phyloP scores from a whole-genome alignment of 2,797 vertebrate genomes.

The Anisognathus igniventris region DNA sequence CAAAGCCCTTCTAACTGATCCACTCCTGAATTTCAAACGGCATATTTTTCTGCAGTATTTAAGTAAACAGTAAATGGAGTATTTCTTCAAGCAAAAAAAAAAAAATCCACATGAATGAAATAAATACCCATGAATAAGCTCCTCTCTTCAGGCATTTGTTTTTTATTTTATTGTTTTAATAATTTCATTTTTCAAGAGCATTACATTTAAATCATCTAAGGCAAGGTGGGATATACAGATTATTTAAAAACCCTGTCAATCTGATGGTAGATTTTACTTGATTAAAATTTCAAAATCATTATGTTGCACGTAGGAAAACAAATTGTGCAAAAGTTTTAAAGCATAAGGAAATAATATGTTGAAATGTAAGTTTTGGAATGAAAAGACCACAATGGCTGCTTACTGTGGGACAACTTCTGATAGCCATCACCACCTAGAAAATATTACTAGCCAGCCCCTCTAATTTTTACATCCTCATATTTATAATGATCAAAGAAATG shows the following conservation, averaged over 20 bases:
- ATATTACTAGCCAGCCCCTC: neutral
- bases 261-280: neutral
- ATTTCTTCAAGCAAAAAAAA: neutral
- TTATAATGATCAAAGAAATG: neutral
- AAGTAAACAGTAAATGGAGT: neutral
- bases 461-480: neutral
- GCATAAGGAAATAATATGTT: neutral
- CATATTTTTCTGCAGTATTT: neutral
- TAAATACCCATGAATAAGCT: neutral
- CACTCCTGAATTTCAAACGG: slow-evolving; percentile 11
- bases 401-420: neutral
- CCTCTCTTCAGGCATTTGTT: neutral
- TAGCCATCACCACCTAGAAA: neutral
- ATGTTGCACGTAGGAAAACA: neutral
- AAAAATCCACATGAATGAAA: neutral
- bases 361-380: neutral
- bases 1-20: slow-evolving; percentile 10
- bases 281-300: neutral
- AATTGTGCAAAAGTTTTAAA: neutral
- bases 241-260: neutral
- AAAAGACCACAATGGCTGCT: neutral
- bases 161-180: neutral
- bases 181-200: neutral
- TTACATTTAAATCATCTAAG: neutral
- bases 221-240: neutral